phyloP scores from a whole-genome alignment of 2,797 vertebrate species.

The Chaunax sp. region DNA sequence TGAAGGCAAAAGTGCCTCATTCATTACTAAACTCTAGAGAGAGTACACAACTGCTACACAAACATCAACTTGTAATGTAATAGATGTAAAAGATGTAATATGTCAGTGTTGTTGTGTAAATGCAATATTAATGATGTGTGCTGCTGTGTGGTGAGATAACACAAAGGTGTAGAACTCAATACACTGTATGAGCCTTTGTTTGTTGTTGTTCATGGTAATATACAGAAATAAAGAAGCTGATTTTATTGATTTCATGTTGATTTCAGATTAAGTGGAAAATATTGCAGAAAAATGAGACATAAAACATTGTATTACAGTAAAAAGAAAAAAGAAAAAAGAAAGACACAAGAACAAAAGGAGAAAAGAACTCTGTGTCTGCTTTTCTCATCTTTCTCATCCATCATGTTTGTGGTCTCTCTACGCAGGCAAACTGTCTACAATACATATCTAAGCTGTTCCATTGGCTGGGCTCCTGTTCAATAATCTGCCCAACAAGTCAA shows the following conservation, averaged over 20 bases:
- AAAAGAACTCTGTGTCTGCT: conserved; percentile 13
- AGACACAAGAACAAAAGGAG: conserved; percentile 14
- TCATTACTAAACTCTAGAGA: too few species aligned
- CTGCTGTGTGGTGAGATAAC: too few species aligned
- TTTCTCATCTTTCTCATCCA: conserved; percentile 9
- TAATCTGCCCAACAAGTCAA: conserved; percentile 9
- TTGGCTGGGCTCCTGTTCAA: conserved; percentile 8
- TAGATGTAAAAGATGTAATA: too few species aligned
- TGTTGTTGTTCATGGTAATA: too few species aligned
- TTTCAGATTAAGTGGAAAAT: background rate
- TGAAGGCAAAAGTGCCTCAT: too few species aligned
- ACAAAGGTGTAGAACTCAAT: too few species aligned
- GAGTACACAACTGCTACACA: too few species aligned
- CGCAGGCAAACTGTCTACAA: conserved; percentile 44
- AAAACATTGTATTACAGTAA: background rate
- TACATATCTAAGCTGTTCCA: background rate
- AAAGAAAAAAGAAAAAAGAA: background rate
- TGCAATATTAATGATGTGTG: too few species aligned
- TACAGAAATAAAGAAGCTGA: too few species aligned
- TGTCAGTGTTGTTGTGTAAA: too few species aligned
- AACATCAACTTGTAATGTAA: too few species aligned
- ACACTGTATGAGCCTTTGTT: too few species aligned
- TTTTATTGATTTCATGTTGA: background rate
- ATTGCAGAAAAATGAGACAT: background rate
- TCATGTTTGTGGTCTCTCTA: conserved; percentile 33